A percentile compares a stretch with the other conserved stretches of the same genome.
Evolutionary conservation across 2,888 invertebrate genomes (phyloP).

Genomic region (Cerastoderma edule): DNA sequence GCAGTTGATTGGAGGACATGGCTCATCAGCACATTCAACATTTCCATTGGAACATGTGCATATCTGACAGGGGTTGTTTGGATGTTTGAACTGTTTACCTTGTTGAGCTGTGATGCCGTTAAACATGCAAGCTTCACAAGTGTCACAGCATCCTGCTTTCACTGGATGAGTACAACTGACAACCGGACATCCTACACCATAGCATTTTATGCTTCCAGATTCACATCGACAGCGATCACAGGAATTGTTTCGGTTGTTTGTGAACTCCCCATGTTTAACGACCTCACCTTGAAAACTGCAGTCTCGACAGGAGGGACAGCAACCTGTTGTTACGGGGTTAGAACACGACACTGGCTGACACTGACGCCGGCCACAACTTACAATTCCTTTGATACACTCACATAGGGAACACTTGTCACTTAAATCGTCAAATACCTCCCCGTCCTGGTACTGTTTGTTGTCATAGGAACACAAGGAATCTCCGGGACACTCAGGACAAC

Average conservation of each 20-base stretch:
- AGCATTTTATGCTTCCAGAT: slow-evolving; percentile 62
- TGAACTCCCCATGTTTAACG: slow-evolving; percentile 62
- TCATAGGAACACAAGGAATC: slow-evolving; percentile 60
- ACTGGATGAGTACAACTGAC: slow-evolving; percentile 69
- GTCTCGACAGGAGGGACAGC: slow-evolving; percentile 62
- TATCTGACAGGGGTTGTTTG: slow-evolving; percentile 61
- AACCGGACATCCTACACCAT: slow-evolving; percentile 58
- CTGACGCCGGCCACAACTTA: slow-evolving; percentile 42
- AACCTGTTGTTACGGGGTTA: slow-evolving; percentile 63
- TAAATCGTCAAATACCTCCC: slow-evolving; percentile 53
- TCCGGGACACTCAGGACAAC: slow-evolving; percentile 64
- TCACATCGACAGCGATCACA: slow-evolving; percentile 69
- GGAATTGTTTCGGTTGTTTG: slow-evolving; percentile 52
- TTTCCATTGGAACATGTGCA: slow-evolving; percentile 71
- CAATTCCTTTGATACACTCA: slow-evolving; percentile 36
- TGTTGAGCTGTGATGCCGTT: slow-evolving; percentile 26
- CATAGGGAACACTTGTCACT: slow-evolving; percentile 35
- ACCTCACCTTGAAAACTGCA: slow-evolving; percentile 67
- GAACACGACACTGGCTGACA: slow-evolving; percentile 67
- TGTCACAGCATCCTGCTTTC: slow-evolving; percentile 67
- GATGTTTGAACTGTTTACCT: slow-evolving; percentile 51
- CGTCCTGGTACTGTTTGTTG: slow-evolving; percentile 55
- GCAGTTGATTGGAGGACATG: slow-evolving; percentile 66
- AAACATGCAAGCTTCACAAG: slow-evolving; percentile 67
- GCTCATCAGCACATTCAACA: slow-evolving; percentile 58